These are phyloP conservation scores for Anthopleura sola DNA, from an alignment of 64 coral and sea anemone genomes.

Conservation along the genomic window DNA sequence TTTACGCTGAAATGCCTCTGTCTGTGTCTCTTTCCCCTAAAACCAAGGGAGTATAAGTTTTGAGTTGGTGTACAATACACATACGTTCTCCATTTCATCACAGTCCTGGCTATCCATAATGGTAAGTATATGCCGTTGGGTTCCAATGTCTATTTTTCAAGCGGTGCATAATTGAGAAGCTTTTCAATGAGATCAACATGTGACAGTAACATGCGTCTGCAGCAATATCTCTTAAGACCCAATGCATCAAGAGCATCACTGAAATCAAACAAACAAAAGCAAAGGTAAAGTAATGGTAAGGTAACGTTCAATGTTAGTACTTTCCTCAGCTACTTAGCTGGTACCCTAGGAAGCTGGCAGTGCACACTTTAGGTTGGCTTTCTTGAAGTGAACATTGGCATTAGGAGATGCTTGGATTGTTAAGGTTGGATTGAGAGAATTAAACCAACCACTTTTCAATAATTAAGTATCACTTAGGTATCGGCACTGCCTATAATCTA, in stretches of 20 bases:
- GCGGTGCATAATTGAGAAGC: conserved; percentile 92
- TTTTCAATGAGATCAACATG: conserved; percentile 99
- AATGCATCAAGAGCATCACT: conserved; percentile 97
- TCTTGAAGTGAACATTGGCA: neutral
- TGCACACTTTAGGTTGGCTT: too few species aligned
- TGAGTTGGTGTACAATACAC: neutral
- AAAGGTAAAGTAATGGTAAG: too few species aligned
- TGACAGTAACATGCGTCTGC: conserved; percentile 92
- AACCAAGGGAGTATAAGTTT: neutral
- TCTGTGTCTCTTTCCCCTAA: neutral
- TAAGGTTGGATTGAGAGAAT: too few species aligned
- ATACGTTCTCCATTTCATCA: neutral
- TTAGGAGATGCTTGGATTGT: too few species aligned
- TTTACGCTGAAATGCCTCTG: too few species aligned
- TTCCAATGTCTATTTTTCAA: conserved; percentile 71
- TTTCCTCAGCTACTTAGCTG: too few species aligned
- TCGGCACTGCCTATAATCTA: too few species aligned
- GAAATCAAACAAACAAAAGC: neutral
- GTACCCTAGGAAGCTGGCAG: too few species aligned
- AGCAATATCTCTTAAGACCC: conserved; percentile 96
- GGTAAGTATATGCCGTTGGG: neutral
- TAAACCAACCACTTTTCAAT: too few species aligned
- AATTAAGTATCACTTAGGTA: too few species aligned
- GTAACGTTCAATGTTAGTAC: too few species aligned
- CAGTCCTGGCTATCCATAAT: neutral